Percentiles rank a stretch among this genome's conserved stretches.
phyloP scores from a whole-genome alignment of 2,113 vertebrate genomes.

The Gadus chalcogrammus region DNA sequence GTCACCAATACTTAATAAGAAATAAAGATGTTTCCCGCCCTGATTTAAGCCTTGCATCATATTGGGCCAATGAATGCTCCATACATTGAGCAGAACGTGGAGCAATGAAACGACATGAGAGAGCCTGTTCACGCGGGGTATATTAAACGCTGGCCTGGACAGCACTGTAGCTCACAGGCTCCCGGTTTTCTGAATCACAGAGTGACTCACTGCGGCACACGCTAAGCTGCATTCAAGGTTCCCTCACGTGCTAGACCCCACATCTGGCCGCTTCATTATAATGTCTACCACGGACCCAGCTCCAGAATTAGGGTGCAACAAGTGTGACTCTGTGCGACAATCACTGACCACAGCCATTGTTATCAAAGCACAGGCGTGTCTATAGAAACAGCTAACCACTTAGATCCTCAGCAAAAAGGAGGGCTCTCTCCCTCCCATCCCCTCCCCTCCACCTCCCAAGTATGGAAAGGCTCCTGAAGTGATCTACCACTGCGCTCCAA shows the following conservation, averaged over 20 bases:
- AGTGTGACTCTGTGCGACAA: slow-evolving; percentile 13
- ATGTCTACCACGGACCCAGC: slow-evolving; percentile 10
- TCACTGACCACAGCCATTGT: slow-evolving; percentile 5
- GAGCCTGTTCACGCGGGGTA: too few relatives aligned
- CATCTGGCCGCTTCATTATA: slow-evolving; percentile 22
- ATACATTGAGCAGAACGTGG: too few relatives aligned
- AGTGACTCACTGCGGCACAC: slow-evolving; percentile 15
- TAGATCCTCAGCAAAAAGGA: slow-evolving; percentile 23
- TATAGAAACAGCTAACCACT: slow-evolving; percentile 27
- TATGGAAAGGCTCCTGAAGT: not conserved
- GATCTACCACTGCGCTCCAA: slow-evolving; percentile 19
- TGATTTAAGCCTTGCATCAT: too few relatives aligned
- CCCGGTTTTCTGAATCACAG: slow-evolving; percentile 1
- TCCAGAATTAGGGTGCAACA: not conserved
- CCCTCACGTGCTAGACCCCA: slow-evolving; percentile 7
- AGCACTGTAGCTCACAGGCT: not conserved
- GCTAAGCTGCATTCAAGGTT: slow-evolving; percentile 2
- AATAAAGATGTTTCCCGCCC: too few relatives aligned
- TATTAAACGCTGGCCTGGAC: not conserved
- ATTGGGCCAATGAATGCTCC: too few relatives aligned
- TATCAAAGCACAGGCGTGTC: slow-evolving; percentile 9
- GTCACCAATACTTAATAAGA: too few relatives aligned
- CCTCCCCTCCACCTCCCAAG: too few relatives aligned
- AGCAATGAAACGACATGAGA: too few relatives aligned
- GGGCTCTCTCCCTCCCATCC: too few relatives aligned